Base-by-base conservation (phyloP, 1,140 invertebrate species). In the Macrosteles quadrilineatus region DNA sequence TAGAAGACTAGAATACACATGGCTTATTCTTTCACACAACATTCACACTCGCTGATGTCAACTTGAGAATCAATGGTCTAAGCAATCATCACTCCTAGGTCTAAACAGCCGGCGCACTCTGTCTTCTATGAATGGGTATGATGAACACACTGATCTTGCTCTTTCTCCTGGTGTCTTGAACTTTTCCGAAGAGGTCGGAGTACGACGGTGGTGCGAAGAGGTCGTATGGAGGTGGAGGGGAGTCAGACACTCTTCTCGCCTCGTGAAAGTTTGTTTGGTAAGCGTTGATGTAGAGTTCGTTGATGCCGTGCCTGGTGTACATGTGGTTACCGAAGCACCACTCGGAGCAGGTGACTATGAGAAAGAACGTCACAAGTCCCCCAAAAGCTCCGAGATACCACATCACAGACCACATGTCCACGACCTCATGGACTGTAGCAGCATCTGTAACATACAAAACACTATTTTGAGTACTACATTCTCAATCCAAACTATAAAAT, bases 361-460 rank as follows among this genome's bases (percentile, higher is more conserved):
- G 77, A 74, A 87, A 87, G 76, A 86, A 87, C 0, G 82, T 80
- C 2, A 87, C 84, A 19, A 87, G 75, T 0, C 85, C 85, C 2
- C 84, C 84, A 71, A 87, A 87, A 1, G 85, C 85, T 11, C 84
- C 85, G 21, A 87, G 82, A 77, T 87, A 87, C 85, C 85, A 86
- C 0, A 86, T 80, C 40, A 86, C 83, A 23, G 84, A 86, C 83
- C 84, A 85, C 0, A 84, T 82, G 69, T 85, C 84, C 30, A 45
- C 29, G 14, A 69, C 67, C 40, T 59, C 57, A 0, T n/a, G 29
- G 4, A n/a, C 21, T 31, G 19, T 47, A 19, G 47, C 31, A 21
- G 17, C 40, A 36, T 68, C 67, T 69, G 67, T 23, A 69, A 69
- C 67, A 59, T 2, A 68, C n/a, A 25, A 68, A 50, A 50, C 4